Conservation (phyloP, 2,888 invertebrate genomes). For the Fabriciana adippe region DNA sequence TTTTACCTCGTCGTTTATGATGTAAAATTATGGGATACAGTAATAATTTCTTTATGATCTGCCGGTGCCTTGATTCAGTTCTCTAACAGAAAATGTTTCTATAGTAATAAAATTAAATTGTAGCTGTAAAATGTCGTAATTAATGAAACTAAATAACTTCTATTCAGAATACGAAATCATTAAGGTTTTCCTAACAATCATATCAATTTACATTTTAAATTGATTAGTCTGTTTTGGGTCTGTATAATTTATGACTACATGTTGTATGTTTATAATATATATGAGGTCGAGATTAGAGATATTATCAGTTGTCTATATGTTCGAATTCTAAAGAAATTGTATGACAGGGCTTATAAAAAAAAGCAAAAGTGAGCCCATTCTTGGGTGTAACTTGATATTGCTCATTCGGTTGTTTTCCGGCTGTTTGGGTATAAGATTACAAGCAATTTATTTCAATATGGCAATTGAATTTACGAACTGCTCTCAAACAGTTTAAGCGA, state of each 20-base stretch:
- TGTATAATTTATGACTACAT: conserved; percentile 41
- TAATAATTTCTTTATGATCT: conserved; percentile 68
- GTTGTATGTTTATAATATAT: conserved; percentile 8
- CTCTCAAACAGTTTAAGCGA: conserved; percentile 59
- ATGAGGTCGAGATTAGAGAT: conserved; percentile 36
- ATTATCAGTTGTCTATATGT: conserved; percentile 49
- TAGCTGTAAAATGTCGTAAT: conserved; percentile 72
- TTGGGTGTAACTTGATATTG: conserved; percentile 75
- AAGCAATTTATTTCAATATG: conserved; percentile 80
- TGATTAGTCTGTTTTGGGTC: conserved; percentile 50
- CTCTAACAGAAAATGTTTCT: conserved; percentile 67
- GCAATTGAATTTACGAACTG: conserved; percentile 75
- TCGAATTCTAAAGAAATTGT: conserved; percentile 56
- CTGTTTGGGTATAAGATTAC: conserved; percentile 82
- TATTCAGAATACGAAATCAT: conserved; percentile 64
- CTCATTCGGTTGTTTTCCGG: conserved; percentile 78
- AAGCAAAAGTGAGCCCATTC: conserved; percentile 63
- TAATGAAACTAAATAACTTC: conserved; percentile 78
- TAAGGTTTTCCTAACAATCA: conserved; percentile 53
- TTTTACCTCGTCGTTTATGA: conserved; percentile 58
- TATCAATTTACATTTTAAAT: conserved; percentile 56
- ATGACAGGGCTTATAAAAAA: conserved; percentile 60
- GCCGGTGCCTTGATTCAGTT: conserved; percentile 53
- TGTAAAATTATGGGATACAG: conserved; percentile 61
- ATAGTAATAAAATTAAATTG: conserved; percentile 73